A percentile compares a stretch with the other conserved stretches of the same genome.
phyloP scores from a whole-genome alignment of 2,888 invertebrate genomes.

The Drosophila prostipennis region DNA sequence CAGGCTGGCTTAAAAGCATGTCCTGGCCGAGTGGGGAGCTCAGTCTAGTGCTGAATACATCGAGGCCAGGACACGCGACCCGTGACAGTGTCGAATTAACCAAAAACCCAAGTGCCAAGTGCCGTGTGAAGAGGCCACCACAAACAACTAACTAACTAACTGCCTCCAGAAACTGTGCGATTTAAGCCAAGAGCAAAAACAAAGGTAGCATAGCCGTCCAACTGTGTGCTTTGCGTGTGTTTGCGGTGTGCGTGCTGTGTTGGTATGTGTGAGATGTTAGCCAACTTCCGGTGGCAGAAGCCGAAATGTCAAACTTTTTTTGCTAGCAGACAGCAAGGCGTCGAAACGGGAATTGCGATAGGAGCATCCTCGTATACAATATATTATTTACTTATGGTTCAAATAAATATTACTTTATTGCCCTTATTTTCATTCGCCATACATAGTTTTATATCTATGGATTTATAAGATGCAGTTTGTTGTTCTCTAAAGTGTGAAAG shows the following conservation, averaged over 20 bases:
- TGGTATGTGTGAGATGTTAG: conserved; percentile 23
- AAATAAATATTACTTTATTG: not conserved
- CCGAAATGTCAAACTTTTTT: conserved; percentile 63
- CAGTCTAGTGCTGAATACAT: conserved; percentile 78
- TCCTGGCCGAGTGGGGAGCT: conserved; percentile 66
- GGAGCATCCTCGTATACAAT: not conserved
- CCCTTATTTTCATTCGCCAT: too few species aligned
- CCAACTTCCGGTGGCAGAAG: conserved; percentile 43
- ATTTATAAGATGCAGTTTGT: not conserved
- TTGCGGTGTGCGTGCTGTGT: conserved; percentile 15
- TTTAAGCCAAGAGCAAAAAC: conserved; percentile 2
- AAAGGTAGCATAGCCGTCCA: conserved; percentile 13
- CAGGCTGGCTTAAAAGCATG: conserved; percentile 62
- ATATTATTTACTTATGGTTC: not conserved
- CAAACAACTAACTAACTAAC: conserved; percentile 29
- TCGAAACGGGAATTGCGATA: conserved; percentile 44
- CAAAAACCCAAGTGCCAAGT: conserved; percentile 49
- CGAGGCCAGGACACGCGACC: conserved; percentile 69
- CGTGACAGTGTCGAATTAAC: conserved; percentile 30
- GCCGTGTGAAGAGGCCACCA: conserved; percentile 32
- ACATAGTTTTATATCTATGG: too few species aligned
- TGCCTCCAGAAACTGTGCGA: conserved; percentile 24
- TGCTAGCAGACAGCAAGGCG: conserved; percentile 72
- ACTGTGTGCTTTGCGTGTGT: conserved; percentile 14
- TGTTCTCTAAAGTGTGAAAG: not conserved